These are phyloP conservation scores for Tetragonula carbonaria DNA, from an alignment of 2,888 invertebrate genomes.

Conservation along the genomic window DNA sequence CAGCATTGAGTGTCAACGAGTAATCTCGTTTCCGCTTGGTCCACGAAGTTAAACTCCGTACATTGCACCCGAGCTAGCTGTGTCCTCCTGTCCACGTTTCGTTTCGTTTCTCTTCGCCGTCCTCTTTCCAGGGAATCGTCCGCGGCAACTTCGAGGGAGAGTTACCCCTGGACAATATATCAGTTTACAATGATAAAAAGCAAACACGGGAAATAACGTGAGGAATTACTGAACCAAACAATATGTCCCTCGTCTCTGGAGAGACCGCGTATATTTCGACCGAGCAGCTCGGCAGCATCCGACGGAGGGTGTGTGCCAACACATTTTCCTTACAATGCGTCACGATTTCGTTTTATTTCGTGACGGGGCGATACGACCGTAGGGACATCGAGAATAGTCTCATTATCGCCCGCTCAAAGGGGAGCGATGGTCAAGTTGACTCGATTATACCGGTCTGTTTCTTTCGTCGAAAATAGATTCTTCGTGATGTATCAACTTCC, in stretches of 20 bases:
- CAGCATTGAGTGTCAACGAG: constrained; percentile 54
- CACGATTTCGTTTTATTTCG: constrained; percentile 58
- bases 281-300: constrained; percentile 62
- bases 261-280: constrained; percentile 75
- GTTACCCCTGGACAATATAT: constrained; percentile 79
- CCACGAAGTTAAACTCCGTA: constrained; percentile 60
- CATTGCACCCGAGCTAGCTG: constrained; percentile 39
- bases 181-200: constrained; percentile 82
- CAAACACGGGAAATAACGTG: constrained; percentile 81
- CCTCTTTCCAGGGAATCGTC: constrained; percentile 41
- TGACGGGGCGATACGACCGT: constrained; percentile 26
- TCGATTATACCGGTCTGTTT: constrained; percentile 32
- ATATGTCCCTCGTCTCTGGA: constrained; percentile 80
- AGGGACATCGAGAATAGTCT: constrained; percentile 51
- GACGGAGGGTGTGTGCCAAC: constrained; percentile 66
- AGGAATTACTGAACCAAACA: constrained; percentile 82
- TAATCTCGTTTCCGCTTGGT: constrained; percentile 68
- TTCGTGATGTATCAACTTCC: not conserved
- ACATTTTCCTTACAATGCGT: constrained; percentile 61
- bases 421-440: constrained; percentile 1
- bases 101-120: constrained; percentile 43
- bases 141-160: constrained; percentile 68
- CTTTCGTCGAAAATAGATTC: not conserved
- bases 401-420: constrained; percentile 52
- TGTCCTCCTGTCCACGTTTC: constrained; percentile 48